These are phyloP conservation scores for Taeniopygia guttata DNA, from an alignment of 2,797 vertebrate genomes.

Conservation along the genomic window DNA sequence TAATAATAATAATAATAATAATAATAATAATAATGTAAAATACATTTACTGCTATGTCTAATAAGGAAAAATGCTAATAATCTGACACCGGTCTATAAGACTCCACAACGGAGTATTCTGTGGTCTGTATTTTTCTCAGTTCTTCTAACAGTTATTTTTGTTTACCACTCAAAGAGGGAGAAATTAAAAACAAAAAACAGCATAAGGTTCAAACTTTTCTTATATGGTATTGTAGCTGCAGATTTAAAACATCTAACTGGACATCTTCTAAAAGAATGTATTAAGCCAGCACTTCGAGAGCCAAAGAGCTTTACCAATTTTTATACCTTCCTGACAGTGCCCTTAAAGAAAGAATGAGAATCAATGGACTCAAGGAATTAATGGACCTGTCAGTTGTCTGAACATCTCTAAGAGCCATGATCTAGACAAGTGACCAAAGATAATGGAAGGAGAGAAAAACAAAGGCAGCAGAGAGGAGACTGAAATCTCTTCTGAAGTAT, in stretches of 20 bases:
- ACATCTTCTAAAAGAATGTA: background rate
- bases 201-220: background rate
- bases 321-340: slow-evolving; percentile 14
- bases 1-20: too few relatives aligned
- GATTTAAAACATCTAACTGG: slow-evolving; percentile 23
- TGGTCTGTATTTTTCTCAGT: background rate
- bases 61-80: background rate
- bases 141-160: background rate
- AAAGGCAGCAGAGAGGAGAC: background rate
- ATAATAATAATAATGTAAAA: background rate
- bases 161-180: background rate
- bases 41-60: background rate
- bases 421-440: slow-evolving; percentile 20
- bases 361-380: slow-evolving; percentile 22
- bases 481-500: background rate
- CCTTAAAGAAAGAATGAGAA: slow-evolving; percentile 26
- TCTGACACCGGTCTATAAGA: background rate
- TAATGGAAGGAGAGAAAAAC: slow-evolving; percentile 19
- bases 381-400: slow-evolving; percentile 26
- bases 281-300: background rate
- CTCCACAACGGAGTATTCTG: background rate
- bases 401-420: slow-evolving; percentile 1
- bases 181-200: background rate
- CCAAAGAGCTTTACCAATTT: background rate
- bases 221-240: background rate